Base-by-base conservation (phyloP, 2,888 invertebrate species). In the Ochropleura leucogaster region DNA sequence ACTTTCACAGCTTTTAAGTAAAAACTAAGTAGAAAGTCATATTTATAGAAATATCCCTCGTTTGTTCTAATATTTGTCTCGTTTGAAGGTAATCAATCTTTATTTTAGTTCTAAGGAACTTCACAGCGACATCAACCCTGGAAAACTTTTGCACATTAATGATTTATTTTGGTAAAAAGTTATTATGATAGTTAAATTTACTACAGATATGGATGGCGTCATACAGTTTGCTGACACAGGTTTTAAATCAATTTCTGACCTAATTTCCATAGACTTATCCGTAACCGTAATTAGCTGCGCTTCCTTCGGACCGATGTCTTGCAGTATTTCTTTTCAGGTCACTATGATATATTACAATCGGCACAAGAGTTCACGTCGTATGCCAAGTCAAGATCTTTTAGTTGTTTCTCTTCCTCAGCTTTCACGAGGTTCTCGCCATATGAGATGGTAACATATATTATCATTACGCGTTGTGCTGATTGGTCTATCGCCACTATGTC, bases 21-120 rank as follows among this genome's bases (percentile, higher is more conserved):
- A 49, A 65, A 49, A 69, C 49, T 69, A 18, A n/a, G n/a, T n/a
- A n/a, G 8, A 42, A 51, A 12, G 5, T 51, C 69, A 20, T 49
- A 63, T 64, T 51, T n/a, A n/a, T n/a, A 65, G 49, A 64, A 20
- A 65, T 20, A 51, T 12, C 8, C 3, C 49, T 64, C 69, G 49
- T 70, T 63, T 51, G 69, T 49, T 20, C 4, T 49, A 64, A 49
- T 49, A 49, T 9, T 64, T 64, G 16, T 42, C 49, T 63, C 49
- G 12, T 64, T 49, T 49, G 47, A 42, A 20, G 42, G 47, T 60
- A 69, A 72, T 74, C 73, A 46, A 74, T 64, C 73, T 49, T 74
- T 44, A 49, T 72, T 74, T 49, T 49, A 49, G 30, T 42, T 49
- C 12, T 14, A 16, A n/a, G n/a, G 6, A 60, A 60, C 49, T 30